Percentiles rank a stretch among this genome's conserved stretches.
These are phyloP conservation scores for Eucera pruinosa DNA, from an alignment of 2,888 invertebrate species.

Conservation along the genomic window DNA sequence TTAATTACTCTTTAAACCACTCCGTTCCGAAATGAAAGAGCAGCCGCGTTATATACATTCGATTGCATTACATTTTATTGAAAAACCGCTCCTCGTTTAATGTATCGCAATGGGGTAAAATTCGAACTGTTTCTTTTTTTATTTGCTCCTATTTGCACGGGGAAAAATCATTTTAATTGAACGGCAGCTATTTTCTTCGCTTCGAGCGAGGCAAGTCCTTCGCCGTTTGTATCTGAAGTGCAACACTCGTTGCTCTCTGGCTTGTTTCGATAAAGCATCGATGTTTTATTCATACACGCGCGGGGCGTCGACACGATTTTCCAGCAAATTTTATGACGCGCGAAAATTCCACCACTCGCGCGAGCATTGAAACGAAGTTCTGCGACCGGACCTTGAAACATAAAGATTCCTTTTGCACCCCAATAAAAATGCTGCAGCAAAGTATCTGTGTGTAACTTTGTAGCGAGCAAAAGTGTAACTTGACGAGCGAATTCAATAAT, in stretches of 20 bases:
- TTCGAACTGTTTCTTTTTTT: too few relatives aligned
- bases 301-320: slow-evolving; percentile 2
- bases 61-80: background rate
- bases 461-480: too few relatives aligned
- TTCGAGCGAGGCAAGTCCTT: background rate
- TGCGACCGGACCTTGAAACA: too few relatives aligned
- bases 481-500: too few relatives aligned
- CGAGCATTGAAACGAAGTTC: too few relatives aligned
- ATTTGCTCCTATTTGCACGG: background rate
- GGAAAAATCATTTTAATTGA: background rate
- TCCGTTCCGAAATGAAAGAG: background rate
- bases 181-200: background rate
- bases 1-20: background rate
- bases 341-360: background rate
- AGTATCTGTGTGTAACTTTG: too few relatives aligned
- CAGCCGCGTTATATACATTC: background rate
- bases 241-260: background rate
- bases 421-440: background rate
- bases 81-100: background rate
- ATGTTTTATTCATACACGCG: slow-evolving; percentile 13
- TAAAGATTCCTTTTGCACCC: background rate
- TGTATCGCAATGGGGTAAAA: too few relatives aligned
- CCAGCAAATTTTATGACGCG: slow-evolving; percentile 11
- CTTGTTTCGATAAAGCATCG: slow-evolving; percentile 13
- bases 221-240: background rate